Conservation (phyloP, 2,113 vertebrate genomes). For the Pluvianellus socialis region DNA sequence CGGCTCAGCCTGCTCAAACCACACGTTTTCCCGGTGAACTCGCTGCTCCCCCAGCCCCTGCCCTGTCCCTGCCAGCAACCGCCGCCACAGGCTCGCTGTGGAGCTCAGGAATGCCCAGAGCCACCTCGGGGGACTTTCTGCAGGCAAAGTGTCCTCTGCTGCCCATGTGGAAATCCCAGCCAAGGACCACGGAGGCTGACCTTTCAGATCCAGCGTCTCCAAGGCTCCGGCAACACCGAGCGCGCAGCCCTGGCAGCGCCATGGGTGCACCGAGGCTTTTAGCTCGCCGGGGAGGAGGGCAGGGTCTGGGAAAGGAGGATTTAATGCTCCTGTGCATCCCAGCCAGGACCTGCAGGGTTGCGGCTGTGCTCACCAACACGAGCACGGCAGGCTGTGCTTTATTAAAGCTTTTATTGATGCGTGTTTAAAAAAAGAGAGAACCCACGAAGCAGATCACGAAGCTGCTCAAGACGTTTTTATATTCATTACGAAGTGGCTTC, state of each 20-base stretch:
- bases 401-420: background rate
- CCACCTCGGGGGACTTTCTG: background rate
- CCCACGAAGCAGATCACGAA: background rate
- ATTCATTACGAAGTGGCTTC: background rate
- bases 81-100: accelerated
- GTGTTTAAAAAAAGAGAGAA: background rate
- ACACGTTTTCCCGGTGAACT: background rate
- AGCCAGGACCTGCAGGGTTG: background rate
- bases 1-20: background rate
- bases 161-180: background rate
- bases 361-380: background rate
- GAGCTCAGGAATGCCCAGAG: background rate
- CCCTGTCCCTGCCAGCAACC: background rate
- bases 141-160: background rate
- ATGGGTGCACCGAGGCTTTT: accelerated
- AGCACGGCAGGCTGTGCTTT: background rate
- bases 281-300: background rate
- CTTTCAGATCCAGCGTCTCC: background rate
- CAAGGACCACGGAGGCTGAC: accelerated
- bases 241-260: background rate
- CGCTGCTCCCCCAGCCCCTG: background rate
- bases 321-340: background rate
- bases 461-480: background rate
- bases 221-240: accelerated
- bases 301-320: background rate